Conservation (phyloP, 1,140 invertebrate genomes). For the Eurosta solidaginis region DNA sequence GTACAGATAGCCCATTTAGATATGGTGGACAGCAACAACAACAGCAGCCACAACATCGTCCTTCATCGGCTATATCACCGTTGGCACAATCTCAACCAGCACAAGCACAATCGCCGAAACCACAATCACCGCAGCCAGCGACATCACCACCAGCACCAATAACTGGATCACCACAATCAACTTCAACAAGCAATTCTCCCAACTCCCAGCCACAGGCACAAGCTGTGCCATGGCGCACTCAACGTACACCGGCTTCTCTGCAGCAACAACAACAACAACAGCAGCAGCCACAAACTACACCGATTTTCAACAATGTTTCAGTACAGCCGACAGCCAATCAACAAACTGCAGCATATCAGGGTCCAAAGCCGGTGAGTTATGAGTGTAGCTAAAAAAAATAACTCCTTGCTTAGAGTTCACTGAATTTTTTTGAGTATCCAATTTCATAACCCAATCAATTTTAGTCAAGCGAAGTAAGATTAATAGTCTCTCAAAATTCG, state of each 20-base stretch:
- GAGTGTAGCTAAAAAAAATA: neutral
- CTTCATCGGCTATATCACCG: conserved; percentile 40
- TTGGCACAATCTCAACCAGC: conserved; percentile 44
- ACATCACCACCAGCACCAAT: conserved; percentile 36
- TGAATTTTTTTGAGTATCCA: no score
- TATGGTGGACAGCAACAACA: conserved; percentile 42
- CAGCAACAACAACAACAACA: conserved; percentile 40
- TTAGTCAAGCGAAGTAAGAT: no score
- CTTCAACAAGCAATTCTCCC: conserved; percentile 29
- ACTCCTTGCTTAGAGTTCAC: no score
- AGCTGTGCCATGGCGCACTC: conserved; percentile 54
- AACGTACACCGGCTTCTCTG: conserved; percentile 41
- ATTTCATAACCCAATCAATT: no score
- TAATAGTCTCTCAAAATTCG: no score
- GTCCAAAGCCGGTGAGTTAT: conserved; percentile 49
- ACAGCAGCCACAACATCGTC: conserved; percentile 34
- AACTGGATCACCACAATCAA: conserved; percentile 25
- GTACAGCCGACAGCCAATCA: conserved; percentile 44
- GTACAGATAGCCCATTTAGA: conserved; percentile 49
- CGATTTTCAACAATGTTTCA: conserved; percentile 50
- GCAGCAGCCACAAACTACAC: conserved; percentile 46
- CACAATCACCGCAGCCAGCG: neutral
- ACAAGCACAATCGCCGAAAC: conserved; percentile 36
- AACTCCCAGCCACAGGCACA: conserved; percentile 31
- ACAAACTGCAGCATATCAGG: conserved; percentile 44